Conservation (phyloP, 2,888 invertebrate genomes). For the Oscheius myriophilus region DNA sequence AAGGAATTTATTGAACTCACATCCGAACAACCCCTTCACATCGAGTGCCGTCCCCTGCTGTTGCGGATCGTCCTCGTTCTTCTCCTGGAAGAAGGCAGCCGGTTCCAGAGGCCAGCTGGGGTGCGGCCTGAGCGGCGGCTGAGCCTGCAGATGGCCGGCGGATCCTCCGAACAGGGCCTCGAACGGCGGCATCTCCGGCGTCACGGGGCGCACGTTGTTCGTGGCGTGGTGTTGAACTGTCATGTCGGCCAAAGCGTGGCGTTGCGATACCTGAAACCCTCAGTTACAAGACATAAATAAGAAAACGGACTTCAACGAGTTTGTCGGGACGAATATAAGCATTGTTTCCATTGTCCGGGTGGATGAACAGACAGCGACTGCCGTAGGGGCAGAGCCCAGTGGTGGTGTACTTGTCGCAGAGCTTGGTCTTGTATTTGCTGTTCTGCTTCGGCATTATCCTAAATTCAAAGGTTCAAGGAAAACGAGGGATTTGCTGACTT, state of each 20-base stretch:
- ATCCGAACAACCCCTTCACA: slow-evolving; percentile 5
- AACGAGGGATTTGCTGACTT: slow-evolving; percentile 37
- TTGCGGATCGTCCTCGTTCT: slow-evolving; percentile 2
- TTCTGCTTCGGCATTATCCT: slow-evolving; percentile 57
- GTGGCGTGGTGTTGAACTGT: slow-evolving; percentile 4
- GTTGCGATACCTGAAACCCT: slow-evolving; percentile 42
- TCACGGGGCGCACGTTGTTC: slow-evolving; percentile 8
- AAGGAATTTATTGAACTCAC: slow-evolving; percentile 11
- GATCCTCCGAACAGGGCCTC: slow-evolving; percentile 9
- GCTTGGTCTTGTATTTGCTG: slow-evolving; percentile 68
- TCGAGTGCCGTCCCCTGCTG: neutral
- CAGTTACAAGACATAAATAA: neutral
- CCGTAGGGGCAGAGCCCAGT: slow-evolving; percentile 69
- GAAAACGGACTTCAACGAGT: slow-evolving; percentile 42
- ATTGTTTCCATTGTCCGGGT: slow-evolving; percentile 58
- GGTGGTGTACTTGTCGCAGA: slow-evolving; percentile 70
- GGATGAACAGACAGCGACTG: slow-evolving; percentile 67
- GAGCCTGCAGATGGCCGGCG: slow-evolving; percentile 4
- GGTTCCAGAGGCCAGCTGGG: slow-evolving; percentile 58
- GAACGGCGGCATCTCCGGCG: slow-evolving; percentile 10
- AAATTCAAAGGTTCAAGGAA: slow-evolving; percentile 16
- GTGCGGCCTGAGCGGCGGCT: slow-evolving; percentile 38
- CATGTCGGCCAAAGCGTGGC: slow-evolving; percentile 51
- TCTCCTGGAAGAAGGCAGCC: slow-evolving; percentile 40
- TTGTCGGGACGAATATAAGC: slow-evolving; percentile 59